Percentiles rank a stretch among this genome's conserved stretches.
Conservation (phyloP, 2,888 invertebrate genomes). For the Tholera decimalis region DNA sequence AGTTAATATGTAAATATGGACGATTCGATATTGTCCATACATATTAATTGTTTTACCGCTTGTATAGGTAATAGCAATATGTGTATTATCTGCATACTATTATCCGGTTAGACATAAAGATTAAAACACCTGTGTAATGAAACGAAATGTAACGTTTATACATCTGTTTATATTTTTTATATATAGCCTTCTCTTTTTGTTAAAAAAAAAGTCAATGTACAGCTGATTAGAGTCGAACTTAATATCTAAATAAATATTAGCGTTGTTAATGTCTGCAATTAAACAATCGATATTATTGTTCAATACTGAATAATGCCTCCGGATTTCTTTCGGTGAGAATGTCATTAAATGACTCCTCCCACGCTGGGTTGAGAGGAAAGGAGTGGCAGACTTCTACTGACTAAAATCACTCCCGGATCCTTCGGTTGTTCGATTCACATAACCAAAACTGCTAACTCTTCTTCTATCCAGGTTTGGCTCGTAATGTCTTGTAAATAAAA, state of each 20-base stretch:
- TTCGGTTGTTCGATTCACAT: too few relatives aligned
- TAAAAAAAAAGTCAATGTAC: not conserved
- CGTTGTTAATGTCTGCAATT: not conserved
- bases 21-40: not conserved
- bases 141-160: not conserved
- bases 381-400: too few relatives aligned
- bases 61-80: slow-evolving; percentile 8
- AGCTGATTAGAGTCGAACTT: not conserved
- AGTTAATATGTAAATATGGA: slow-evolving; percentile 5
- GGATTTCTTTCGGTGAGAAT: too few relatives aligned
- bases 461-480: not conserved
- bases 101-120: not conserved
- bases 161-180: slow-evolving; percentile 18
- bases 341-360: too few relatives aligned
- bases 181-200: not conserved
- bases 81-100: not conserved
- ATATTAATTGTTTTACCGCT: not conserved
- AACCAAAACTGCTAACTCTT: too few relatives aligned
- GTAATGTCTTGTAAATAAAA: not conserved
- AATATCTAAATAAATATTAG: not conserved
- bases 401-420: too few relatives aligned
- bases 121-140: slow-evolving; percentile 4
- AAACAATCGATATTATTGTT: not conserved
- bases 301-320: not conserved
- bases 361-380: too few relatives aligned